Percentiles rank a stretch among this genome's conserved stretches.
Evolutionary conservation across 2,113 vertebrate species (phyloP).

Genomic region (Sapajus apella): DNA sequence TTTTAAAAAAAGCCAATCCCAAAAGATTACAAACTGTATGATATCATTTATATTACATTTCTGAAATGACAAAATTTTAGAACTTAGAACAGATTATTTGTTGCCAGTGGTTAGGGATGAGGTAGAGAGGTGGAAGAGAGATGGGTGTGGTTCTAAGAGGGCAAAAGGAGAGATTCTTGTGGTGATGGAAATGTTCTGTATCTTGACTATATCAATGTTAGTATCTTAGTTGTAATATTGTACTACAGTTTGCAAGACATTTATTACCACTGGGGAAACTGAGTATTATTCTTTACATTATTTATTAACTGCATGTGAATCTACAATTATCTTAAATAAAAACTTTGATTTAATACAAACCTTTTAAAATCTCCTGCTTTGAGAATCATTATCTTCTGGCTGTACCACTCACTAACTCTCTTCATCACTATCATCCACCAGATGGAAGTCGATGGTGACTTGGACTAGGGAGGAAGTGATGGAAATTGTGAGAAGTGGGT

Average conservation of each 20-base stretch:
- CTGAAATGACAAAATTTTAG: conserved; percentile 47
- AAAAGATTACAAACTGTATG: neutral
- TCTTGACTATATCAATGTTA: neutral
- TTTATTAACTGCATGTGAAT: neutral
- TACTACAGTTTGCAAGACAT: conserved; percentile 17
- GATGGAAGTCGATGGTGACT: neutral
- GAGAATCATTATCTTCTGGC: neutral
- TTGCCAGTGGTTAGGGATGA: neutral
- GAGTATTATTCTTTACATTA: neutral
- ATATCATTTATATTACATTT: conserved; percentile 20
- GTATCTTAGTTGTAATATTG: neutral
- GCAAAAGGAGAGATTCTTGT: neutral
- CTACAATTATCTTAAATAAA: neutral
- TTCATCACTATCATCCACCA: neutral
- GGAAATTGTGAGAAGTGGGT: neutral
- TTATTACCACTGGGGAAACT: neutral
- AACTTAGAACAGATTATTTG: neutral
- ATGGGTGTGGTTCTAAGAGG: neutral
- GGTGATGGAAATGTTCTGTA: neutral
- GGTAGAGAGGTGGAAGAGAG: neutral
- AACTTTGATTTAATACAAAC: neutral
- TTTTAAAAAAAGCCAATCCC: neutral
- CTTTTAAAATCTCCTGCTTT: neutral
- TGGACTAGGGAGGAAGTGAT: neutral
- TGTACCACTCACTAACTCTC: neutral